phyloP scores from a whole-genome alignment of 2,113 vertebrate genomes.

The Nibea coibor region DNA sequence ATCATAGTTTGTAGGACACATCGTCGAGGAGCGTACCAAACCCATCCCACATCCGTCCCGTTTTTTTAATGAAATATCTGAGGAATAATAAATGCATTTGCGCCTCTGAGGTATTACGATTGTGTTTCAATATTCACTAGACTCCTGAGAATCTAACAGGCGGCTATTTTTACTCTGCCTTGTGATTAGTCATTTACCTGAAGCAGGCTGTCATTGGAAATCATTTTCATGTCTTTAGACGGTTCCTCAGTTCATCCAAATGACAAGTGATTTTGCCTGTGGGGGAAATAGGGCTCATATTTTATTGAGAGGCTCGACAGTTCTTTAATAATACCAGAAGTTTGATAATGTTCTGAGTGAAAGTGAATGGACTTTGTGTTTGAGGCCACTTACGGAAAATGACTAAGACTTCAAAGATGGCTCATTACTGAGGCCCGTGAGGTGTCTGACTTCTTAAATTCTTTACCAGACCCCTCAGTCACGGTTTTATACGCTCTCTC shows the following conservation, averaged over 20 bases:
- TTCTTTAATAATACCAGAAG: conserved; percentile 74
- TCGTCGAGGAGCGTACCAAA: conserved; percentile 52
- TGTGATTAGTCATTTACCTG: conserved; percentile 79
- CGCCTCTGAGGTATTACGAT: conserved; percentile 55
- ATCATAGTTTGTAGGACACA: conserved; percentile 60
- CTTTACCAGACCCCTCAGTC: conserved; percentile 36
- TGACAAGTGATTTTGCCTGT: conserved; percentile 73
- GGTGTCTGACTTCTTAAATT: conserved; percentile 46
- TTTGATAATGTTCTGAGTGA: conserved; percentile 61
- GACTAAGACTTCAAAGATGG: conserved; percentile 59
- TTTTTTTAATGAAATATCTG: conserved; percentile 44
- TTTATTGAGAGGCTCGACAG: conserved; percentile 75
- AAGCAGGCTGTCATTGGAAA: conserved; percentile 80
- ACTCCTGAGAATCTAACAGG: conserved; percentile 57
- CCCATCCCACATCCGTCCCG: conserved; percentile 53
- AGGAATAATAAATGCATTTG: conserved; percentile 61
- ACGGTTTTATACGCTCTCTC: conserved; percentile 21
- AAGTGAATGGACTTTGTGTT: conserved; percentile 70
- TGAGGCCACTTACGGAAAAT: conserved; percentile 65
- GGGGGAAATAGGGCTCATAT: conserved; percentile 64
- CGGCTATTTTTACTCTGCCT: conserved; percentile 73
- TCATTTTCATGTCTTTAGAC: conserved; percentile 78
- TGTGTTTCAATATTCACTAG: conserved; percentile 62
- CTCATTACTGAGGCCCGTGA: conserved; percentile 46
- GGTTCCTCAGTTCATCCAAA: conserved; percentile 74